Conservation (phyloP, 2,113 vertebrate genomes). For the Coreoperca whiteheadi region DNA sequence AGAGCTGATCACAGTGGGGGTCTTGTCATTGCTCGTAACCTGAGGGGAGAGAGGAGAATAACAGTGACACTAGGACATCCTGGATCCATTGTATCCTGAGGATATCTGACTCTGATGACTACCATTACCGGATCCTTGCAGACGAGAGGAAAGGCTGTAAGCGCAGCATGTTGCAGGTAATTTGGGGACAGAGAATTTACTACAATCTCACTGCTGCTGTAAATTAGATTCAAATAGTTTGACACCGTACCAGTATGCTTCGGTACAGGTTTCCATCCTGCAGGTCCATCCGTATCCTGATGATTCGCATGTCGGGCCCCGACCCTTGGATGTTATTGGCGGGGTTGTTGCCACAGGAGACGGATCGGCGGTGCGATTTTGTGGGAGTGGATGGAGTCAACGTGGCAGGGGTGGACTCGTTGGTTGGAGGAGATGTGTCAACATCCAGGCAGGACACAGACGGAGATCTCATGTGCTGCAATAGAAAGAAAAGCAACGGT, state of each 20-base stretch:
- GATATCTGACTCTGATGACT: slow-evolving; percentile 57
- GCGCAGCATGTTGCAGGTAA: slow-evolving; percentile 33
- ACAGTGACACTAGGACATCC: slow-evolving; percentile 45
- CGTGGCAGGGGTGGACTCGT: slow-evolving; percentile 72
- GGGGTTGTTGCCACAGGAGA: slow-evolving; percentile 89
- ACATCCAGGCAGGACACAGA: slow-evolving; percentile 91
- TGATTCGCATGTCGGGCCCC: slow-evolving; percentile 87
- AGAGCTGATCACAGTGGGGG: slow-evolving; percentile 88
- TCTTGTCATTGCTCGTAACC: slow-evolving; percentile 94
- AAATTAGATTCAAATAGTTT: not conserved
- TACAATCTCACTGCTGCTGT: not conserved
- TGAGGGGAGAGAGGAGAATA: slow-evolving; percentile 62
- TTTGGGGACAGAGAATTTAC: slow-evolving; percentile 20
- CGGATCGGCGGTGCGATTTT: slow-evolving; percentile 92
- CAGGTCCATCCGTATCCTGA: slow-evolving; percentile 90
- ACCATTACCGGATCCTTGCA: slow-evolving; percentile 56
- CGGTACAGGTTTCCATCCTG: slow-evolving; percentile 92
- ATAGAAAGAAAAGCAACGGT: slow-evolving; percentile 1
- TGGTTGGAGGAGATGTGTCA: slow-evolving; percentile 74
- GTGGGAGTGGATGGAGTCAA: slow-evolving; percentile 80
- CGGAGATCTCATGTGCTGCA: slow-evolving; percentile 90
- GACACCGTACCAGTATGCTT: slow-evolving; percentile 88
- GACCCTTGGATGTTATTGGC: slow-evolving; percentile 59
- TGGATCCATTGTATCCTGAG: slow-evolving; percentile 15
- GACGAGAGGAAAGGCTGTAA: slow-evolving; percentile 35